Evolutionary conservation across 2,888 invertebrate species (phyloP), one percentile per base, ranked within the genome.

Genomic region (Parnassius smintheus): DNA sequence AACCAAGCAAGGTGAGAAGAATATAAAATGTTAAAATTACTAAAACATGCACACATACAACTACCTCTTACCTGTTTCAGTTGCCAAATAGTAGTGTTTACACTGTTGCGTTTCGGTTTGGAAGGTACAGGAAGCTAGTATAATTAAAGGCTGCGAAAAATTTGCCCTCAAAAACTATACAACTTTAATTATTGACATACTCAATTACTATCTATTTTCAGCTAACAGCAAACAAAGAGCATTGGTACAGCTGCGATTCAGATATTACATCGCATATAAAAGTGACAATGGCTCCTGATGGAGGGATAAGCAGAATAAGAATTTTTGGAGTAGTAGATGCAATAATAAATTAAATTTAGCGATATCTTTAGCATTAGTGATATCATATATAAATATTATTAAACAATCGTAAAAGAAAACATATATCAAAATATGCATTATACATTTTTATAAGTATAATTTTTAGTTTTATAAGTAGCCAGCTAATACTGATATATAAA

Each of bases 271-370:
- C 93, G 4, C 93, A 94, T 72, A 77, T 94, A 12, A 87, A 88
- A 70, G 88, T 94, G 7, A 93, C 92, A 53, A 93, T 94, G 71
- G 92, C 92, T 0, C 94, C 94, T 1, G 94, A 94, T 72, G 94
- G 94, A 3, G 94, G 94, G 12, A 83, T 94, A 67, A 94, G 94
- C 69, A 89, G 94, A 70, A 78, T 94, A n/a, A 80, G 93, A 59
- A 78, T 93, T 0, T 91, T 88, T 22, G 91, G 91, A 3, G 77
- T 73, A 46, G 75, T 74, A 12, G 64, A 67, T 48, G 0, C 44
- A 10, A 44, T 48, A 48, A 48, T 25, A 25, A 25, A 25, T 25
- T 25, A 25, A 25, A 25, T 25, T 2, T 25, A 2, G 25, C 25
- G 25, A 25, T 7, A 2, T 25, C 25, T 25, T 25, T 25, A 25